Evolutionary conservation across 2,113 vertebrate genomes (phyloP).

Genomic region (Pachycephala philippinensis): DNA sequence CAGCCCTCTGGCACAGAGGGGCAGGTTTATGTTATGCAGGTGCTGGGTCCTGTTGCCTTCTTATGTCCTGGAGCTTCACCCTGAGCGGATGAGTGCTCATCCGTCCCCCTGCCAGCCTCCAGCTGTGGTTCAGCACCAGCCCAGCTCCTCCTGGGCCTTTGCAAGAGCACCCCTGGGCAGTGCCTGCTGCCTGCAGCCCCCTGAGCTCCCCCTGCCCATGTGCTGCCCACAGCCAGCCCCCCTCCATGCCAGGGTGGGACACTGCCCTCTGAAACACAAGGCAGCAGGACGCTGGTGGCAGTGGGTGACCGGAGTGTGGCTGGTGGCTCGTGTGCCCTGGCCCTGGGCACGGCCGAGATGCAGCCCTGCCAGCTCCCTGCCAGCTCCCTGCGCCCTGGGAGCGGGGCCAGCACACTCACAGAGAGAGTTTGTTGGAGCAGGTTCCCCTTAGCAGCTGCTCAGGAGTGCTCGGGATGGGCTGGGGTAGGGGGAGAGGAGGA

Average conservation of each 20-base stretch:
- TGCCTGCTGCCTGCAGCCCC: neutral
- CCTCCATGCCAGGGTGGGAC: neutral
- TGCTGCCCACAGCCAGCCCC: neutral
- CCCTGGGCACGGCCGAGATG: neutral
- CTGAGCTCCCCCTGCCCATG: neutral
- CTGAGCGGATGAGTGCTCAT: neutral
- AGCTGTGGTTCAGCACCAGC: fast-evolving
- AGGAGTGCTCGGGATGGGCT: neutral
- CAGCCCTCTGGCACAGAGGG: neutral
- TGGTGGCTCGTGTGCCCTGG: neutral
- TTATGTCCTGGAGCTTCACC: neutral
- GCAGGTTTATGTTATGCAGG: neutral
- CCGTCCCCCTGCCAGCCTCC: neutral
- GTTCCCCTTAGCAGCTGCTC: neutral
- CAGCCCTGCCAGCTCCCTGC: neutral
- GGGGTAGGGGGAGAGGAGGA: neutral
- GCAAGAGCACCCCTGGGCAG: neutral
- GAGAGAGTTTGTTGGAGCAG: neutral
- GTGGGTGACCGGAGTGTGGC: neutral
- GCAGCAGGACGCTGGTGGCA: neutral
- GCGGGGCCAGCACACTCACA: fast-evolving
- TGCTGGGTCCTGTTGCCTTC: neutral
- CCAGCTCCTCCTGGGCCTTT: neutral
- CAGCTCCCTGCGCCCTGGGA: fast-evolving
- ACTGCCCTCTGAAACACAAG: neutral